Percentiles rank a stretch among this genome's conserved stretches.
Conservation (phyloP, 2,888 invertebrate genomes). For the Thumatha senex region DNA sequence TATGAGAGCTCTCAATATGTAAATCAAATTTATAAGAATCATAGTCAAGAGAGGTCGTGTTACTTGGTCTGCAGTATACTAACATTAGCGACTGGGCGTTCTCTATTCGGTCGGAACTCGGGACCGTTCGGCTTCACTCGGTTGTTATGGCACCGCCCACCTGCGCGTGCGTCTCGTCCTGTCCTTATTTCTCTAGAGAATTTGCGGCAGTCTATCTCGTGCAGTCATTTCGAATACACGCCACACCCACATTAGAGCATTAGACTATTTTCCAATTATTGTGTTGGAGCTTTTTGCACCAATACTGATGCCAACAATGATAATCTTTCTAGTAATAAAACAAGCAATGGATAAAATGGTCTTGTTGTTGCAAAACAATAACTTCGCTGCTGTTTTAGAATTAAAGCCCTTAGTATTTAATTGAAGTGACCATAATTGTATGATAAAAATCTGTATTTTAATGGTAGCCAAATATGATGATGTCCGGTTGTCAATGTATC, state of each 20-base stretch:
- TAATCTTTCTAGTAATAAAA: constrained; percentile 69
- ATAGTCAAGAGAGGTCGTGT: constrained; percentile 51
- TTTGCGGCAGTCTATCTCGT: constrained; percentile 51
- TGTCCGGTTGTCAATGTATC: too few species aligned
- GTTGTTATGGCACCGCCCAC: constrained; percentile 61
- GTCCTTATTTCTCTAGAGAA: constrained; percentile 48
- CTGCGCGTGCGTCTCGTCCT: constrained; percentile 43
- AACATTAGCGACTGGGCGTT: constrained; percentile 70
- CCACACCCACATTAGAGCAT: constrained; percentile 67
- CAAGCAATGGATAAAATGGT: constrained; percentile 45
- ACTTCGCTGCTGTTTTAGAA: constrained; percentile 14
- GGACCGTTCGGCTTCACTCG: constrained; percentile 63
- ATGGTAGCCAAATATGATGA: neutral
- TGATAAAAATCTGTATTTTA: neutral
- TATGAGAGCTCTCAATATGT: constrained; percentile 35
- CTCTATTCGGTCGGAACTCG: constrained; percentile 60
- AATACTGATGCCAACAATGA: constrained; percentile 62
- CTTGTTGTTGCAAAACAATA: constrained; percentile 45
- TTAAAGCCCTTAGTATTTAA: neutral
- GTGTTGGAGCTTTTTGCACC: constrained; percentile 73
- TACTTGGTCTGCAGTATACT: constrained; percentile 44
- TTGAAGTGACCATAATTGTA: neutral
- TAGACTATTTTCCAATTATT: constrained; percentile 79
- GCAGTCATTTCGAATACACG: constrained; percentile 43
- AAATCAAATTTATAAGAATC: constrained; percentile 13